phyloP scores from a whole-genome alignment of 2,888 invertebrate species.

The Lasioglossum marginatum region DNA sequence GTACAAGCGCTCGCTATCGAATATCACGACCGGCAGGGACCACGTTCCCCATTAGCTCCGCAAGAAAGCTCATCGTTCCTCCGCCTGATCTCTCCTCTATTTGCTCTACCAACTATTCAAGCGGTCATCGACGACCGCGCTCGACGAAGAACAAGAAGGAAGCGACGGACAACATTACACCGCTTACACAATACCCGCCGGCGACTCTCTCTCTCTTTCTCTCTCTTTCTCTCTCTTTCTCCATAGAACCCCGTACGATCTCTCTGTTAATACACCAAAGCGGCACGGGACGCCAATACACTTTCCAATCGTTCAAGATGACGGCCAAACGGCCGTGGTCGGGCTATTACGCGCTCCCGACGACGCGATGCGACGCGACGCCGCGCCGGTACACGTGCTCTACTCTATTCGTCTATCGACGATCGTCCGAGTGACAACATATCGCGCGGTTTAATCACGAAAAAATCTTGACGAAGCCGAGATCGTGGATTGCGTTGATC shows the following conservation, averaged over 20 bases:
- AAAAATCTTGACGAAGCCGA: neutral
- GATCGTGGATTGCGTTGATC: neutral
- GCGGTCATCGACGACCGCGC: conserved; percentile 25
- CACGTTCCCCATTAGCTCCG: conserved; percentile 41
- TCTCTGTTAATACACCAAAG: conserved; percentile 44
- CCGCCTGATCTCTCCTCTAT: conserved; percentile 34
- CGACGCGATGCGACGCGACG: neutral
- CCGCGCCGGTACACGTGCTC: conserved; percentile 32
- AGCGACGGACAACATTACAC: conserved; percentile 39
- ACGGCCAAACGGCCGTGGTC: conserved; percentile 33
- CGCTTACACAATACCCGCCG: conserved; percentile 51
- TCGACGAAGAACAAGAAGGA: conserved; percentile 29
- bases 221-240: neutral
- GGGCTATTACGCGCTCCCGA: conserved; percentile 39
- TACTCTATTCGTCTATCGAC: neutral
- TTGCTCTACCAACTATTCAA: conserved; percentile 39
- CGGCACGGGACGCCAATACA: conserved; percentile 24
- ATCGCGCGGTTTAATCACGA: too few relatives aligned
- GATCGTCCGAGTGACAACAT: neutral
- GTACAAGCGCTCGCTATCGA: conserved; percentile 10
- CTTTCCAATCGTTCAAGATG: conserved; percentile 47
- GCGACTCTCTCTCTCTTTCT: neutral
- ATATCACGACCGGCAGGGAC: conserved; percentile 16
- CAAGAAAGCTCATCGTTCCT: conserved; percentile 41
- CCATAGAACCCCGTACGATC: conserved; percentile 41